Percentiles rank a stretch among this genome's conserved stretches.
Evolutionary conservation across 2,797 vertebrate genomes (phyloP).

Genomic region (Arremon brunneinucha): DNA sequence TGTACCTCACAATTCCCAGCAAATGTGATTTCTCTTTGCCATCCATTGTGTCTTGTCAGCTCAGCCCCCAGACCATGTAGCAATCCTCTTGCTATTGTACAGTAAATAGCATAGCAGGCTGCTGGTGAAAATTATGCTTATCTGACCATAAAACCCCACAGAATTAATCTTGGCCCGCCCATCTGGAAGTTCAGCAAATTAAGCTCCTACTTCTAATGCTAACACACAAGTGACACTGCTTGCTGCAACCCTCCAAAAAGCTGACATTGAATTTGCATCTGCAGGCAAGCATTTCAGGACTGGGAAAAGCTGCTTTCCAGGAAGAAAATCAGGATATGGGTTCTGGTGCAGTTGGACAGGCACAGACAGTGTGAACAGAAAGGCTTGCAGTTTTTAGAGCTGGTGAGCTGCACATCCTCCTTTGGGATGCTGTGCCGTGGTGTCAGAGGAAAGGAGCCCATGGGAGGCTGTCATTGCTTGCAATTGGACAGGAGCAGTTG

Average conservation of each 20-base stretch:
- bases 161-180: not conserved
- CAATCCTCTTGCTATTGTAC: not conserved
- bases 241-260: not conserved
- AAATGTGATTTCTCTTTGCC: not conserved
- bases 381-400: not conserved
- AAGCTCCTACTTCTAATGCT: not conserved
- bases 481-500: not conserved
- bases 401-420: not conserved
- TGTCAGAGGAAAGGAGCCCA: not conserved
- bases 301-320: not conserved
- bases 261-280: not conserved
- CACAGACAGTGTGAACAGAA: not conserved
- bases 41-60: not conserved
- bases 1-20: not conserved
- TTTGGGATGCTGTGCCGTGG: not conserved
- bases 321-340: not conserved
- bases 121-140: not conserved
- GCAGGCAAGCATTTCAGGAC: not conserved
- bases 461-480: not conserved
- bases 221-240: not conserved
- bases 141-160: not conserved
- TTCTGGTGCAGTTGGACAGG: not conserved
- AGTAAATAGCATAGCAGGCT: not conserved
- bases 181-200: not conserved
- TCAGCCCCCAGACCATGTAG: not conserved